Evolutionary conservation across 2,888 invertebrate genomes (phyloP), one percentile per base, ranked within the genome.

Genomic region (Dione vanillae): DNA sequence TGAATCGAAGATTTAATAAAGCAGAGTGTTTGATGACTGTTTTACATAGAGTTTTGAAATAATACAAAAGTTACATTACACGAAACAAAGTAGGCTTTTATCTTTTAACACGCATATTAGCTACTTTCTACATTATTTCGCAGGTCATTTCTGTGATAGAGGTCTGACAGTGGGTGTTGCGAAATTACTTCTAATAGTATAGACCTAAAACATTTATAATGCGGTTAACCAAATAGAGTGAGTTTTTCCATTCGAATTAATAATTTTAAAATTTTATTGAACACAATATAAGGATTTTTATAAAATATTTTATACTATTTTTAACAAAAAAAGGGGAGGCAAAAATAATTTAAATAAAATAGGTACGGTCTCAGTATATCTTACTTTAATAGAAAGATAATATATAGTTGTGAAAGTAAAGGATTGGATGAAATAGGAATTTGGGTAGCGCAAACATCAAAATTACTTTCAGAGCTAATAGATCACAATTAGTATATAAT

Each of bases 111-210:
- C 64, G 27, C 49, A 73, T 62, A 52, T 62, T 62, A 54, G 56
- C 67, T 67, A 65, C 59, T 67, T 70, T 41, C 45, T 64, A 69
- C 61, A 69, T 65, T 58, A 71, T 71, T 70, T 67, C 51, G 69
- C 65, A 58, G 61, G 52, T 69, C 69, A 65, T 61, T 58, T 45
- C 43, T 69, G 61, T 69, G 73, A 75, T 64, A 62, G 47, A 73
- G 73, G 75, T 75, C 65, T 71, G 73, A 75, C 75, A 73, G 69
- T 56, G 51, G 68, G 65, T 73, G 49, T 66, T 58, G 69, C 58
- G 65, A 71, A 67, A 59, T 69, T 62, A 41, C 47, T 56, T 45
- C 52, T 52, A 45, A 71, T 67, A 69, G 59, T 67, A 40, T 45
- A 56, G 37, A 62, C 45, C 19, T 51, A 51, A 61, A 58, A 70